phyloP scores from a whole-genome alignment of 2,888 invertebrate genomes.

The Phengaris arion region DNA sequence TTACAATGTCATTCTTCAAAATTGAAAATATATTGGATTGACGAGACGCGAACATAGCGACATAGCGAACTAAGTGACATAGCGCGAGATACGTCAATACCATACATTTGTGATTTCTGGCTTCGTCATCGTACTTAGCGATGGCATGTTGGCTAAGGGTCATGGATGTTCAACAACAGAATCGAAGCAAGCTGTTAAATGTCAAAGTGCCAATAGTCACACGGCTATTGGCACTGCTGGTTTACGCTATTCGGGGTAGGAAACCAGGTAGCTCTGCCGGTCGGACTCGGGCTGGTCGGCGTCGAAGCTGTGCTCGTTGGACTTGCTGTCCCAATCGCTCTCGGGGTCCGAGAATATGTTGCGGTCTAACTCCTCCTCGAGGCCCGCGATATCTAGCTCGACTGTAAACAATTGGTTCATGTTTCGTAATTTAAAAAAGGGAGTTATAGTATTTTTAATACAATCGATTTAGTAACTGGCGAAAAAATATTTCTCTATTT shows the following conservation, averaged over 20 bases:
- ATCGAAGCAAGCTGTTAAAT: not conserved
- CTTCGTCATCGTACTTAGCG: no score
- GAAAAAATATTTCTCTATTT: no score
- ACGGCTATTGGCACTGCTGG: not conserved
- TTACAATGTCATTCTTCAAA: no score
- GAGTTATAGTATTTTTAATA: no score
- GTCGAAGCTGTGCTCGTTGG: conserved; percentile 51
- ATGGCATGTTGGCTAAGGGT: no score
- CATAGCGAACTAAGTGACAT: no score
- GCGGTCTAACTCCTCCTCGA: conserved; percentile 76
- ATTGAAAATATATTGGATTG: no score
- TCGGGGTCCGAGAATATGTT: conserved; percentile 85
- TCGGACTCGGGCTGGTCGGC: conserved; percentile 81
- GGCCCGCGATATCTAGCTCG: conserved; percentile 58
- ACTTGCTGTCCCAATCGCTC: conserved; percentile 81
- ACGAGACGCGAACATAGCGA: no score
- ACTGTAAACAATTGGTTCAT: conserved; percentile 46
- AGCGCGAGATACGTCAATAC: no score
- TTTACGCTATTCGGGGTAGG: conserved; percentile 45
- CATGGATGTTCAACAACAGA: no score
- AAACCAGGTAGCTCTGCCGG: conserved; percentile 52
- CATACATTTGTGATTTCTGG: no score
- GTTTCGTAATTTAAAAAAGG: not conserved
- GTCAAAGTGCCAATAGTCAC: not conserved
- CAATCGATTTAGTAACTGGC: no score